A percentile compares a stretch with the other conserved stretches of the same genome.
Conservation (phyloP, 1,140 invertebrate species). For the Bombus terrestris region DNA sequence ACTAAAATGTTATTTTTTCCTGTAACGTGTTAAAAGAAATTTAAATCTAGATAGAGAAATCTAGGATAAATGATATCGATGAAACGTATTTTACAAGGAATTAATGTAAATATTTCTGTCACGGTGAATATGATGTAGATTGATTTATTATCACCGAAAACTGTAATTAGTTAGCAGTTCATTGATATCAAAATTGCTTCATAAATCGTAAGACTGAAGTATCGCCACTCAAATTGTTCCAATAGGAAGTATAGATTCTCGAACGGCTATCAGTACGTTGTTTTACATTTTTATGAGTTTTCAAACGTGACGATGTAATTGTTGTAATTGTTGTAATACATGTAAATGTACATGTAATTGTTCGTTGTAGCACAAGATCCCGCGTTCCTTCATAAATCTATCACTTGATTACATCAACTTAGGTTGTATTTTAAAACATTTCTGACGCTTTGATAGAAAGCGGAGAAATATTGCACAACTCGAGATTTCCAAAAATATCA, state of each 20-base stretch:
- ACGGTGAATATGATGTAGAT: too few species aligned
- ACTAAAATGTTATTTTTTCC: too few species aligned
- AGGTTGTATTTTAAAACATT: neutral
- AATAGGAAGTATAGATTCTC: neutral
- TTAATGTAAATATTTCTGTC: too few species aligned
- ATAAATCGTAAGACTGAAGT: neutral
- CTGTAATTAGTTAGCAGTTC: neutral
- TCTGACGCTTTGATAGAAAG: neutral
- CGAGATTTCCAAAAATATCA: neutral
- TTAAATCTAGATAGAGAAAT: too few species aligned
- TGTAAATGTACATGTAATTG: neutral
- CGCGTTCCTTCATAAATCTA: neutral
- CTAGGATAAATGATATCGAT: too few species aligned
- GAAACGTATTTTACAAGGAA: too few species aligned
- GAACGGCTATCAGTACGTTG: neutral
- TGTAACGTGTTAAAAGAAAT: too few species aligned
- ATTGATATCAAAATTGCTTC: too few species aligned
- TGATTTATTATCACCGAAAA: neutral
- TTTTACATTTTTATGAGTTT: neutral
- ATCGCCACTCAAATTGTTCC: too few species aligned
- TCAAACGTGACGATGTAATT: neutral
- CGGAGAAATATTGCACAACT: neutral
- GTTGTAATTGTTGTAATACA: too few species aligned
- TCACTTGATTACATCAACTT: slow-evolving; percentile 1
- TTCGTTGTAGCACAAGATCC: neutral